Conservation (phyloP, 2,888 invertebrate species). For the Bembecia ichneumoniformis region DNA sequence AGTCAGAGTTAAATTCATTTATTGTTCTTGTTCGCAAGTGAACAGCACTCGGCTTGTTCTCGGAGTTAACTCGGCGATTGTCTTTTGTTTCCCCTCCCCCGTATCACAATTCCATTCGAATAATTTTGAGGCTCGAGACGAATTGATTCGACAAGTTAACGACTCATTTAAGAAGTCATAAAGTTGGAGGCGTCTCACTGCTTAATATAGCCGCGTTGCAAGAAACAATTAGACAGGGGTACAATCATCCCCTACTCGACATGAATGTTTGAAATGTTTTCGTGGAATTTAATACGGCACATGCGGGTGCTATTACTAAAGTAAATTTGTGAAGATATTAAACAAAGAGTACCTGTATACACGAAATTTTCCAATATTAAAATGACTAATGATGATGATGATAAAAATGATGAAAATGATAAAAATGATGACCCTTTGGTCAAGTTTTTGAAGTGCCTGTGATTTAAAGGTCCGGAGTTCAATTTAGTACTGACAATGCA, state of each 20-base stretch:
- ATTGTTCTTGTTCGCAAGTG: too few relatives aligned
- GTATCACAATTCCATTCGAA: constrained; percentile 34
- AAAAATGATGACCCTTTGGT: too few relatives aligned
- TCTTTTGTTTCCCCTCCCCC: constrained; percentile 11
- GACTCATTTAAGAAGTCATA: constrained; percentile 67
- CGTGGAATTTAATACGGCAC: neutral
- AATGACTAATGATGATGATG: too few relatives aligned
- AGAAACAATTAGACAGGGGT: constrained; percentile 70
- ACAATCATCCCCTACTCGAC: constrained; percentile 49
- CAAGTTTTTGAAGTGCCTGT: too few relatives aligned
- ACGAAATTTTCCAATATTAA: too few relatives aligned
- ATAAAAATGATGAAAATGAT: too few relatives aligned
- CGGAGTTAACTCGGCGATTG: neutral
- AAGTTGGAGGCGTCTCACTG: constrained; percentile 61
- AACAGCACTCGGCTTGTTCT: too few relatives aligned
- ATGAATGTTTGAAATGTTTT: constrained; percentile 12
- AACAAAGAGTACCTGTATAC: too few relatives aligned
- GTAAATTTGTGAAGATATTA: neutral
- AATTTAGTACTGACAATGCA: too few relatives aligned
- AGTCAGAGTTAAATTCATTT: too few relatives aligned
- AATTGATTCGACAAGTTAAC: constrained; percentile 69
- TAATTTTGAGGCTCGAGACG: constrained; percentile 46
- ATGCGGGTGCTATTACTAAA: neutral
- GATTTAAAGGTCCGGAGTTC: too few relatives aligned
- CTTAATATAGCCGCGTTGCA: constrained; percentile 68